Evolutionary conservation across 1,140 invertebrate genomes (phyloP).

Genomic region (Halyomorpha halys): DNA sequence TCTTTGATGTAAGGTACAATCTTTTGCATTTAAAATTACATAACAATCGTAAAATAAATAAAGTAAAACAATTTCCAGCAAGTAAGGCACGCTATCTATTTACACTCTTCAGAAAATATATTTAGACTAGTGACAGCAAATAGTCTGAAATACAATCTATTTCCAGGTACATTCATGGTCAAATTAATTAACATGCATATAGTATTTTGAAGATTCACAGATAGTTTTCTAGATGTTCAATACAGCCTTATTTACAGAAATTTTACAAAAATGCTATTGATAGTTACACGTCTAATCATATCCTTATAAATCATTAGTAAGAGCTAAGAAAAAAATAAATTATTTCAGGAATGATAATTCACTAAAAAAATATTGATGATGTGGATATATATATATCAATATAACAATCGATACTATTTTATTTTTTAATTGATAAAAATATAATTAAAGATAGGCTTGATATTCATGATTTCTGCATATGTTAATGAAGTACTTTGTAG

Average conservation of each 20-base stretch:
- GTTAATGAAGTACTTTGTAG: too few species aligned
- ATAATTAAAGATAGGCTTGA: too few species aligned
- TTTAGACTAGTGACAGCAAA: not conserved
- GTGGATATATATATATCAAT: too few species aligned
- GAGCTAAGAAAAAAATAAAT: too few species aligned
- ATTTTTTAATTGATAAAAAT: too few species aligned
- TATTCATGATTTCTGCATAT: too few species aligned
- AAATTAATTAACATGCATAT: not conserved
- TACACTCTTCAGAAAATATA: slow-evolving; percentile 1
- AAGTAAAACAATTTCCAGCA: slow-evolving; percentile 8
- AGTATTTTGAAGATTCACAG: not conserved
- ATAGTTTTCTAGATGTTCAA: not conserved
- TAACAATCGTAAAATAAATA: slow-evolving; percentile 13
- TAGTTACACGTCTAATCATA: not conserved
- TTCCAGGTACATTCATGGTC: not conserved
- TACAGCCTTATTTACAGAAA: not conserved
- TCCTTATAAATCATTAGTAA: not conserved
- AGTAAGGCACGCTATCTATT: slow-evolving; percentile 16
- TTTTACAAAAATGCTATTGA: not conserved
- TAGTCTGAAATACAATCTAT: too few species aligned
- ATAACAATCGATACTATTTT: too few species aligned
- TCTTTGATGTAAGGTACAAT: too few species aligned
- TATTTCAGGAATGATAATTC: too few species aligned
- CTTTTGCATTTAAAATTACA: not conserved
- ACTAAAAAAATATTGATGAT: too few species aligned